These are phyloP conservation scores for Enhydra lutris DNA, from an alignment of 2,113 vertebrate species.

Conservation along the genomic window DNA sequence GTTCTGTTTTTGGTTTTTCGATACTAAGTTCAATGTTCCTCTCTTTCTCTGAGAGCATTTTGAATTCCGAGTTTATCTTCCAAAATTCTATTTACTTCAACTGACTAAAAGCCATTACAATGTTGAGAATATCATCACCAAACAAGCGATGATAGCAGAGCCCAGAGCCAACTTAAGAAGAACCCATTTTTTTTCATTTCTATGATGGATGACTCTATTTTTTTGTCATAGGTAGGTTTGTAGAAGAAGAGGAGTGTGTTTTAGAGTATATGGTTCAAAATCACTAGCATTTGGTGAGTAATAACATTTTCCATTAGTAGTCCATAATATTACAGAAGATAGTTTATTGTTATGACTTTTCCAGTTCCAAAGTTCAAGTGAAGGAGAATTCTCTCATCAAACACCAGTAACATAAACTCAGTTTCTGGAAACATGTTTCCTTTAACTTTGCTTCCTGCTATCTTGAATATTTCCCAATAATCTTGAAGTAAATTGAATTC, in stretches of 20 bases:
- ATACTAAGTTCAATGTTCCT: not conserved
- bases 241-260: not conserved
- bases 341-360: constrained; percentile 27
- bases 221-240: not conserved
- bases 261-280: not conserved
- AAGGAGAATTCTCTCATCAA: constrained; percentile 4
- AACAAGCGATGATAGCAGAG: not conserved
- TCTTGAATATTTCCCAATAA: not conserved
- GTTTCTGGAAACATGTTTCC: not conserved
- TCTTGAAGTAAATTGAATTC: not conserved
- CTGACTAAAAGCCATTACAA: not conserved
- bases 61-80: not conserved
- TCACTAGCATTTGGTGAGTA: not conserved
- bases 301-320: not conserved
- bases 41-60: not conserved
- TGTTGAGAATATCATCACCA: not conserved
- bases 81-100: not conserved
- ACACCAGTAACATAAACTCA: not conserved
- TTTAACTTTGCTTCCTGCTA: not conserved
- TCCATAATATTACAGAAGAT: not conserved
- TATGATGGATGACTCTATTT: not conserved
- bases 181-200: not conserved
- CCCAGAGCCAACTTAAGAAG: not conserved
- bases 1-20: not conserved
- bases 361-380: constrained; percentile 26